A percentile compares a stretch with the other conserved stretches of the same genome.
phyloP scores from a whole-genome alignment of 2,113 vertebrate genomes.

The Theropithecus gelada region DNA sequence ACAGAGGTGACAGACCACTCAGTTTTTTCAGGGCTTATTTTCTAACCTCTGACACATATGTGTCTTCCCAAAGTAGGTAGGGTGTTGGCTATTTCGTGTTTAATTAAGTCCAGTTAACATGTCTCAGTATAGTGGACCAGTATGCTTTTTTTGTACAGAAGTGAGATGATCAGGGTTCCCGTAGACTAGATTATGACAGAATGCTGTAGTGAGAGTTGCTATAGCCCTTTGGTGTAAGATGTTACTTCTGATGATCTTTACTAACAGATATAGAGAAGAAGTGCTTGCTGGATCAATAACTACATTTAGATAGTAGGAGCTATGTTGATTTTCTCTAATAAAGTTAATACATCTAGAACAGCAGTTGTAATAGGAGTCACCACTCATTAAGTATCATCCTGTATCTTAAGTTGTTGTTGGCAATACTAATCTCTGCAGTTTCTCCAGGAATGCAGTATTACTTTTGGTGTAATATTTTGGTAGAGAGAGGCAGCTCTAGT shows the following conservation, averaged over 20 bases:
- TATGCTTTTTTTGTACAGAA: background rate
- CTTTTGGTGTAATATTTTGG: background rate
- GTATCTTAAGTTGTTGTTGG: background rate
- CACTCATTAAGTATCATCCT: background rate
- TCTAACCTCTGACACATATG: background rate
- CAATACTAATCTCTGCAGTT: background rate
- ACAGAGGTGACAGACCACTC: background rate
- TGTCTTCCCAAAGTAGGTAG: background rate
- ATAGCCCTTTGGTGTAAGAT: background rate
- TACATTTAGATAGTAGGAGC: background rate
- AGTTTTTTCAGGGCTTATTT: background rate
- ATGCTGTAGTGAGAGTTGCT: background rate
- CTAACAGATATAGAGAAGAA: background rate
- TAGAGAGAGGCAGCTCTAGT: background rate
- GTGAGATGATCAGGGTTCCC: background rate
- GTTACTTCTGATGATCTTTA: background rate
- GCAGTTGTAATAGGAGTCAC: background rate
- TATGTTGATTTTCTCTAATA: background rate
- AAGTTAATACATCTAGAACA: background rate
- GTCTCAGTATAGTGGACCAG: background rate
- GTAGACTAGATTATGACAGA: background rate
- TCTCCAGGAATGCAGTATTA: background rate
- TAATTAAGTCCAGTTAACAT: background rate
- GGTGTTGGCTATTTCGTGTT: background rate
- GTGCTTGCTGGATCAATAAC: background rate